Conservation (phyloP, 2,888 invertebrate genomes). For the Lysandra bellargus region DNA sequence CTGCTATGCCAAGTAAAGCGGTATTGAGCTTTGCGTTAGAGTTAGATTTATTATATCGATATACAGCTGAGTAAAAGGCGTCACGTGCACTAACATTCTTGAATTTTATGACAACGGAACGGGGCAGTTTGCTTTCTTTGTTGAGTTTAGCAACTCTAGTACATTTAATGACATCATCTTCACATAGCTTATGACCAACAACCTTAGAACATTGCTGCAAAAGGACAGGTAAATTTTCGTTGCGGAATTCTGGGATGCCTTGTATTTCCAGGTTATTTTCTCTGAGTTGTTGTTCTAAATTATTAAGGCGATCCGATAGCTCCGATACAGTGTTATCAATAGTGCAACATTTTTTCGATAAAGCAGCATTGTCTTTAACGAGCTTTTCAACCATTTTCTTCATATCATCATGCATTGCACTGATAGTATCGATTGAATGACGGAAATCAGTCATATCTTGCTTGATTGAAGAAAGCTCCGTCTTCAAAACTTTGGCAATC, state of each 20-base stretch:
- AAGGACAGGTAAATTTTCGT: neutral
- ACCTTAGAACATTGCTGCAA: slow-evolving; percentile 21
- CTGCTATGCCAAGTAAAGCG: neutral
- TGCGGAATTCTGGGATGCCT: neutral
- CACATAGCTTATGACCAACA: slow-evolving; percentile 1
- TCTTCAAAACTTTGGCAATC: neutral
- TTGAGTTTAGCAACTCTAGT: slow-evolving; percentile 24
- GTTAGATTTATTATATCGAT: slow-evolving; percentile 28
- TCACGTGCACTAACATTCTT: neutral
- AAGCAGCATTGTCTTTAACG: neutral
- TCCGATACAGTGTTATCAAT: neutral
- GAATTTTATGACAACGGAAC: slow-evolving; percentile 19
- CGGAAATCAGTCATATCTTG: slow-evolving; percentile 9
- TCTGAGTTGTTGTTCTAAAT: slow-evolving; percentile 26
- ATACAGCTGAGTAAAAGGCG: slow-evolving; percentile 15
- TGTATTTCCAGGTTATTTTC: slow-evolving; percentile 26
- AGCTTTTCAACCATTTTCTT: neutral
- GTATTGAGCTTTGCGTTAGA: neutral
- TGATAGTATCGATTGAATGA: slow-evolving; percentile 15
- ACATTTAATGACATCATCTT: neutral
- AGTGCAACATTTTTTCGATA: neutral
- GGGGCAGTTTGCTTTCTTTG: slow-evolving; percentile 17
- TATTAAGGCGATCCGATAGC: slow-evolving; percentile 13
- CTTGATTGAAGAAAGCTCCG: neutral
- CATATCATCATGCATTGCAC: slow-evolving; percentile 20